A percentile compares a stretch with the other conserved stretches of the same genome.
These are phyloP conservation scores for Drosophila guanche DNA, from an alignment of 1,140 invertebrate species.

Conservation along the genomic window DNA sequence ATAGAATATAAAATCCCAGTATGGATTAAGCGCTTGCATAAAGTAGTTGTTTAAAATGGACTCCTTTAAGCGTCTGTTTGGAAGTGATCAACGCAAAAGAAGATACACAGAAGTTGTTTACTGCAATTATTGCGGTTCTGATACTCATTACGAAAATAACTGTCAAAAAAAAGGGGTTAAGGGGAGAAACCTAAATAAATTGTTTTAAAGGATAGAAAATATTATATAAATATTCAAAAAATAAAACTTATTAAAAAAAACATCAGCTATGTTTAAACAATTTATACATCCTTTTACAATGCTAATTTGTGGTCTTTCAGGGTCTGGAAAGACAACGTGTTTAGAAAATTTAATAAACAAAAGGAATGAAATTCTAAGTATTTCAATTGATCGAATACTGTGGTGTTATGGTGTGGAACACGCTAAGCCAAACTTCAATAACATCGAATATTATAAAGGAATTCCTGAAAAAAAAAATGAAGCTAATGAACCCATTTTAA, in stretches of 20 bases:
- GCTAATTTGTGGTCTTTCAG: neutral
- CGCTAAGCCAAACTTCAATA: neutral
- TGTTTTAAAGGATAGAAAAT: no score
- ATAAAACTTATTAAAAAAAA: neutral
- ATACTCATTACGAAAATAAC: constrained; percentile 4
- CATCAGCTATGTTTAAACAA: neutral
- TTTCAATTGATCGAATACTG: neutral
- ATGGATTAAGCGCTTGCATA: neutral
- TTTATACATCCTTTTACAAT: no score
- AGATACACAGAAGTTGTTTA: neutral
- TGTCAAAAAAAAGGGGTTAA: neutral
- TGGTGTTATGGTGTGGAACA: neutral
- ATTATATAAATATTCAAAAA: no score
- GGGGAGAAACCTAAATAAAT: neutral
- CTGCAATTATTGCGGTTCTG: constrained; percentile 1
- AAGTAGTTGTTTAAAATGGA: neutral
- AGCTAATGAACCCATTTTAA: neutral
- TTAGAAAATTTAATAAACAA: neutral
- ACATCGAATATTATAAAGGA: constrained; percentile 1
- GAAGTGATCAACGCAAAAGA: neutral
- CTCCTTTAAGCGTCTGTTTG: neutral
- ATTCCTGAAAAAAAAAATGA: constrained; percentile 1
- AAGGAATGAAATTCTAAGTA: neutral
- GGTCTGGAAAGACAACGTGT: neutral
- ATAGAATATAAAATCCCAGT: neutral